phyloP scores from a whole-genome alignment of 1,140 invertebrate genomes.

The Drosophila ironensis region DNA sequence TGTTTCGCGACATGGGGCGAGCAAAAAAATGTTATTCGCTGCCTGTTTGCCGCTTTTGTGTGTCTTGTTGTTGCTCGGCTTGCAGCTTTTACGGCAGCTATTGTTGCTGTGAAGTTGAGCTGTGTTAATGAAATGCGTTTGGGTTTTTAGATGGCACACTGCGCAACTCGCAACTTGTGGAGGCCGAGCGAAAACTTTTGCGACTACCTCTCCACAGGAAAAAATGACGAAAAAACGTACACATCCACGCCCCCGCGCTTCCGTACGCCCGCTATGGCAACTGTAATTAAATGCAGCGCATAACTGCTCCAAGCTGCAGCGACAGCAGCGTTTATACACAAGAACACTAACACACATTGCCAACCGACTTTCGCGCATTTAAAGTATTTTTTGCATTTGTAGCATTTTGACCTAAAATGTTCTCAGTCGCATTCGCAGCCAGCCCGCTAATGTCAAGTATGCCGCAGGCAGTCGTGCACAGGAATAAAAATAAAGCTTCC shows the following conservation, averaged over 20 bases:
- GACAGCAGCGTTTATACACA: conserved; percentile 55
- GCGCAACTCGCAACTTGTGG: conserved; percentile 42
- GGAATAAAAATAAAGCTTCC: too few relatives aligned
- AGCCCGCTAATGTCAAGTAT: conserved; percentile 71
- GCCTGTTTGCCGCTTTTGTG: conserved; percentile 31
- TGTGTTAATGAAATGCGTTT: conserved; percentile 79
- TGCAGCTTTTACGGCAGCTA: conserved; percentile 40
- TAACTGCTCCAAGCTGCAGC: conserved; percentile 57
- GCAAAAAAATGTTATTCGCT: conserved; percentile 49
- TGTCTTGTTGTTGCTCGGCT: conserved; percentile 19
- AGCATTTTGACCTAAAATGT: conserved; percentile 77
- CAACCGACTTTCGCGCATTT: conserved; percentile 34
- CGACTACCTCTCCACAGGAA: conserved; percentile 32
- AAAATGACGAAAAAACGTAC: not conserved
- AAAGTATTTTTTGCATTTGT: conserved; percentile 49
- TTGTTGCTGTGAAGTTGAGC: conserved; percentile 68
- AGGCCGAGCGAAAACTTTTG: conserved; percentile 60
- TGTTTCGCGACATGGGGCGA: conserved; percentile 54
- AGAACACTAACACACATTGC: conserved; percentile 22
- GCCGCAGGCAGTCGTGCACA: conserved; percentile 46
- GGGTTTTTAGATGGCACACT: conserved; percentile 60
- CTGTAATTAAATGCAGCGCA: conserved; percentile 78
- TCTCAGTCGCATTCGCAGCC: conserved; percentile 20
- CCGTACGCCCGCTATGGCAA: conserved; percentile 34
- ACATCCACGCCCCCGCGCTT: not conserved